Base-by-base conservation (phyloP, 2,797 vertebrate genomes). In the Schizopygopsis pylzovi region DNA sequence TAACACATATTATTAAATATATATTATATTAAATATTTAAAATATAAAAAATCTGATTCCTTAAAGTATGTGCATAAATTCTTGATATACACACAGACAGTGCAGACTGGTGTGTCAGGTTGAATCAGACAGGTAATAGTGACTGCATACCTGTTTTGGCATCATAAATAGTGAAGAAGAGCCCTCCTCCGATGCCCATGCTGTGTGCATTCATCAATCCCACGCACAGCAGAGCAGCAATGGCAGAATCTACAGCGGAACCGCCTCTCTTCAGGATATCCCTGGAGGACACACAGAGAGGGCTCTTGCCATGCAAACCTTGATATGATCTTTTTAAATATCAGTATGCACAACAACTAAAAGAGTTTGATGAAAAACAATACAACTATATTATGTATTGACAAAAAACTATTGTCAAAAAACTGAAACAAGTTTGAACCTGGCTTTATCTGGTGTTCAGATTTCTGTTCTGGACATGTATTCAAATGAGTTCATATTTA, bases 171-270 rank as follows among this genome's bases (percentile, higher is more conserved):
- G 94, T 98, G 45, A 99, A 41, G 92, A 97, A 97, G 72, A 97
- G 89, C 1, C 98, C 98, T 4, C 98, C 98, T 79, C 98, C 98
- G 1, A 99, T 99, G 67, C 98, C 98, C 95, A 95, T 96, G 88
- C 97, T 99, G 93, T 99, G 98, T 77, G 96, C 92, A 0, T 98
- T 99, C 94, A 98, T 92, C 75, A 99, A 92, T 37, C 98, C 98
- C 43, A 94, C 80, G 5, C 98, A 99, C 63, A 99, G 93, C 73
- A 99, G 92, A 28, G 95, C 93, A 7, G 98, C 97, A 4, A 99
- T 98, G 0, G 96, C 91, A 0, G 96, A 95, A 22, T 99, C 97
- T 45, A 99, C 97, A 0, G 96, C 97, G 0, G 97, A 97, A 1
- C 98, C 98, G 0, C 96, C 96, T 9, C 92, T 95, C 87, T 77